These are phyloP conservation scores for Heterochromis multidens DNA, from an alignment of 2,113 vertebrate genomes.

Conservation along the genomic window DNA sequence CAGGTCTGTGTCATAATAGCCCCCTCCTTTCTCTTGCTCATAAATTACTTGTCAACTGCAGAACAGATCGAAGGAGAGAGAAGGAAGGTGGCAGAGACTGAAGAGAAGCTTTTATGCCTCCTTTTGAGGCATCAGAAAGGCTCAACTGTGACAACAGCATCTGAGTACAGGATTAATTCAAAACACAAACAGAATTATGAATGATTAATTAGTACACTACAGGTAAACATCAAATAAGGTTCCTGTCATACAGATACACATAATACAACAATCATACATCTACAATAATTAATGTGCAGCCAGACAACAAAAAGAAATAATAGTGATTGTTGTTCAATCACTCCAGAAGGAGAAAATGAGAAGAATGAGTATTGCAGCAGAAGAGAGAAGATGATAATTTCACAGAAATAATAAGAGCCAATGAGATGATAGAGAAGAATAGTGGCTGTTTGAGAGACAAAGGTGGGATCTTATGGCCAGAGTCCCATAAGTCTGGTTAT, in stretches of 20 bases:
- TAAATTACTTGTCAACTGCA: conserved; percentile 75
- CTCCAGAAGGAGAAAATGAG: background rate
- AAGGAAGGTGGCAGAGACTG: conserved; percentile 19
- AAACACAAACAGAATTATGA: conserved; percentile 38
- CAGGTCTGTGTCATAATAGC: conserved; percentile 48
- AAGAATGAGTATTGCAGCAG: background rate
- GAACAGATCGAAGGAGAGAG: conserved; percentile 67
- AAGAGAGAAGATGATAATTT: background rate
- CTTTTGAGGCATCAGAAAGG: conserved; percentile 28
- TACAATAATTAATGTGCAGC: conserved; percentile 2
- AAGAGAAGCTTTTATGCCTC: conserved; percentile 31
- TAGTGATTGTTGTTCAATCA: conserved; percentile 3
- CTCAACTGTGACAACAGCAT: conserved; percentile 29
- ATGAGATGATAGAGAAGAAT: conserved; percentile 2
- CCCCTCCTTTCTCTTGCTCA: conserved; percentile 44
- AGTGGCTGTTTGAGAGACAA: background rate
- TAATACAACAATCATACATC: background rate
- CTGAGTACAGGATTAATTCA: conserved; percentile 63
- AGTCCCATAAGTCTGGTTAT: conserved; percentile 10
- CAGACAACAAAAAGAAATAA: conserved; percentile 13
- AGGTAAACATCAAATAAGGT: conserved; percentile 39
- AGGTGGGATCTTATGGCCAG: background rate
- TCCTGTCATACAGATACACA: conserved; percentile 16
- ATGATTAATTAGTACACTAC: conserved; percentile 42
- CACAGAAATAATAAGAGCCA: background rate